Conservation (phyloP, 2,113 vertebrate genomes). For the Bos javanicus region DNA sequence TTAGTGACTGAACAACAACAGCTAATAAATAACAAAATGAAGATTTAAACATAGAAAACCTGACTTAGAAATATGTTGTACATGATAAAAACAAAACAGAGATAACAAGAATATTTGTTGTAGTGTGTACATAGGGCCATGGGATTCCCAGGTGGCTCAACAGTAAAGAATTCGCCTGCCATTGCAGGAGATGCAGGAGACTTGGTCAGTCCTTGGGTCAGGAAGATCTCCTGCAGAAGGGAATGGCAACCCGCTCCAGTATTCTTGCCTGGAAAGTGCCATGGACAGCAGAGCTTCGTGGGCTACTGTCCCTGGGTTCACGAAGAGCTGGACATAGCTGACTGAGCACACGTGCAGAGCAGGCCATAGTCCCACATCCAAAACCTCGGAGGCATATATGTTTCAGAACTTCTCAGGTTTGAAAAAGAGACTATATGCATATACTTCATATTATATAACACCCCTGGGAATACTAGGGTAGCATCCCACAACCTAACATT, state of each 20-base stretch:
- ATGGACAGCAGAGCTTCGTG: not conserved
- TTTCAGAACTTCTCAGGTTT: not conserved
- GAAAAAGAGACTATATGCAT: not conserved
- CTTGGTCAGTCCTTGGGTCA: not conserved
- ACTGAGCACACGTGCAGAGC: fast-evolving
- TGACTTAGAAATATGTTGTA: not conserved
- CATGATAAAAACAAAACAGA: not conserved
- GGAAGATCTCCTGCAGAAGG: not conserved
- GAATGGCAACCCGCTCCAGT: not conserved
- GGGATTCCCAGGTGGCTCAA: not conserved
- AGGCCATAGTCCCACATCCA: not conserved
- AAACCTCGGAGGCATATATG: not conserved
- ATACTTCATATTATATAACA: not conserved
- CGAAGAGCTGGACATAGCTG: not conserved
- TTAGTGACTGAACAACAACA: not conserved
- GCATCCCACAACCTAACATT: not conserved
- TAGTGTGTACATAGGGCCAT: not conserved
- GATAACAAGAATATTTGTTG: not conserved
- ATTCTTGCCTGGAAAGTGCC: not conserved
- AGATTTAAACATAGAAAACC: not conserved
- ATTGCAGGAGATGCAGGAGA: not conserved
- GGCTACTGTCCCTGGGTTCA: not conserved
- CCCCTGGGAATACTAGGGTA: not conserved
- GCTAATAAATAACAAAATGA: not conserved
- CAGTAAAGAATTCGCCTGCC: not conserved